Base-by-base conservation (phyloP, 2,888 invertebrate genomes). In the Metacarcinus magister region DNA sequence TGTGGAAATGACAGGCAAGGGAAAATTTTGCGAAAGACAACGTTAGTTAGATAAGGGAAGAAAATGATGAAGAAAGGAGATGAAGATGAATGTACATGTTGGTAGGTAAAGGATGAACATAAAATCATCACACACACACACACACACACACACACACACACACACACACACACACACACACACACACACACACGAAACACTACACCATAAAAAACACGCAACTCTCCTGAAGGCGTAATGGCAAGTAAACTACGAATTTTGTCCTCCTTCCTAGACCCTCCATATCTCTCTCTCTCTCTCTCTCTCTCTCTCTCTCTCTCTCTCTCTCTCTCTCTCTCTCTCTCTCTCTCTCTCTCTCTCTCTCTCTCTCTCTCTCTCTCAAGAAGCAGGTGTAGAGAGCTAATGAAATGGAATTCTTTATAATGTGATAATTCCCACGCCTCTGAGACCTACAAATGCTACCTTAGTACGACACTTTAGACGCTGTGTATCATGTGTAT, bases 81-180 rank as follows among this genome's bases (percentile, higher is more conserved):
- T 10, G 48, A 48, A 13, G 13, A 48, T 48, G 48, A 48, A 10
- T 48, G 48, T 0, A 48, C 0, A 48, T 48, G 10, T 10, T 13
- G 13, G 48, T 48, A 48, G 48, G 48, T 48, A 48, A 48, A 48
- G 7, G 48, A 48, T 10, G 48, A 48, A 10, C n/a, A 23, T 67
- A 67, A 67, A 67, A 67, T 67, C 67, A 67, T n/a, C 67, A 67
- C 67, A 67, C 67, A 67, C n/a, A 67, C n/a, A 67, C 67, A 67
- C 67, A 67, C 67, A 67, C n/a, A 67, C 67, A 67, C 67, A 23
- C 67, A 67, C 67, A 67, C 67, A 67, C 67, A 67, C 67, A 67
- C 67, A 67, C 67, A 67, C 67, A 67, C 67, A 67, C 67, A 67
- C 67, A 67, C 67, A 67, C 67, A 67, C 67, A 67, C 67, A 67